These are phyloP conservation scores for Sebastes hopkinsi DNA, from an alignment of 2,797 vertebrate genomes.

Conservation along the genomic window DNA sequence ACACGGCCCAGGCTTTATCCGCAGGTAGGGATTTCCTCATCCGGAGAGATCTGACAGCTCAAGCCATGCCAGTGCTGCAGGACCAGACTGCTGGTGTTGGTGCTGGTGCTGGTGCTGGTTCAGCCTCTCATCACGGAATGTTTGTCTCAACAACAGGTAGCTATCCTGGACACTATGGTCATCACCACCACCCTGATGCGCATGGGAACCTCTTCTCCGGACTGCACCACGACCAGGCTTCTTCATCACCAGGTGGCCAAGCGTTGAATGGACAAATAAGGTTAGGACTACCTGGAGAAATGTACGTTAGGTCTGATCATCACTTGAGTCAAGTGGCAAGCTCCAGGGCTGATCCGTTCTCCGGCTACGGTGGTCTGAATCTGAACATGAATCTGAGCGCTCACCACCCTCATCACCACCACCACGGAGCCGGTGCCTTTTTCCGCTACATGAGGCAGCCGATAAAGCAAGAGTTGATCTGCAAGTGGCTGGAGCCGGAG, in stretches of 20 bases:
- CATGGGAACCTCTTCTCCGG: slow-evolving; percentile 91
- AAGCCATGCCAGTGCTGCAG: slow-evolving; percentile 90
- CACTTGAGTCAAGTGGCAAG: slow-evolving; percentile 93
- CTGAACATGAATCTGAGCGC: slow-evolving; percentile 93
- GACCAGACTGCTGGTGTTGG: slow-evolving; percentile 79
- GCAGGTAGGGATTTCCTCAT: slow-evolving; percentile 93
- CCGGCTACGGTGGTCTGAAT: slow-evolving; percentile 92
- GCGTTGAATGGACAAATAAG: slow-evolving; percentile 96
- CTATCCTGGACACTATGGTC: slow-evolving; percentile 94
- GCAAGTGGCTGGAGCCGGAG: slow-evolving; percentile 95
- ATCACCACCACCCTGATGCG: slow-evolving; percentile 91
- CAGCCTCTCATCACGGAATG: slow-evolving; percentile 94
- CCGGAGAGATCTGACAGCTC: slow-evolving; percentile 90
- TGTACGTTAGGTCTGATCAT: slow-evolving; percentile 96
- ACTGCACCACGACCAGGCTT: slow-evolving; percentile 93
- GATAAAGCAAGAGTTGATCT: slow-evolving; percentile 98
- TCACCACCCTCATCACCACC: slow-evolving; percentile 84
- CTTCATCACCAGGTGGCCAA: slow-evolving; percentile 93
- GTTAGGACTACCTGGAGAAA: slow-evolving; percentile 98
- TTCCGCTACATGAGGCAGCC: slow-evolving; percentile 98
- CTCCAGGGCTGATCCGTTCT: slow-evolving; percentile 94
- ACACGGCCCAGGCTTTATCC: slow-evolving; percentile 86
- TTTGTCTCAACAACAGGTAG: slow-evolving; percentile 99
- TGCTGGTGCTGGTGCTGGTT: slow-evolving; percentile 77
- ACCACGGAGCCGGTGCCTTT: slow-evolving; percentile 92